Percentiles rank a stretch among this genome's conserved stretches.
phyloP scores from a whole-genome alignment of 2,888 invertebrate genomes.

The Trichopria drosophilae region DNA sequence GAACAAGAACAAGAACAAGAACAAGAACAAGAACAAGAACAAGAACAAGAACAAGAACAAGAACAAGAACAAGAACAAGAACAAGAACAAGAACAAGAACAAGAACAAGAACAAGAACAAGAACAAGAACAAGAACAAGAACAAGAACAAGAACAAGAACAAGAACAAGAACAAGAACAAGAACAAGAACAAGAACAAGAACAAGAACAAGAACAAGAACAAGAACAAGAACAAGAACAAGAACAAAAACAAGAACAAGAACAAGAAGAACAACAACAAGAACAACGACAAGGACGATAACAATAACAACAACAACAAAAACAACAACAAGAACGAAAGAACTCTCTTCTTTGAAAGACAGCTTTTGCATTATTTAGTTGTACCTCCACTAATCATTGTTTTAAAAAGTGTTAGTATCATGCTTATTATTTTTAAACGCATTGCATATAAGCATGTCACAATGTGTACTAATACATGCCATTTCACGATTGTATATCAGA shows the following conservation, averaged over 20 bases:
- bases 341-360: too few relatives aligned
- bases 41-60: not conserved
- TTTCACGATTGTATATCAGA: too few relatives aligned
- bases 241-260: not conserved
- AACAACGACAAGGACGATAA: not conserved
- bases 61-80: not conserved
- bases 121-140: not conserved
- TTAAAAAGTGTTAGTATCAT: too few relatives aligned
- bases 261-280: slow-evolving; percentile 4
- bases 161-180: not conserved
- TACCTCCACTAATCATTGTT: too few relatives aligned
- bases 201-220: slow-evolving; percentile 2
- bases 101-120: not conserved
- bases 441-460: too few relatives aligned
- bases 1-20: too few relatives aligned
- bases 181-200: not conserved
- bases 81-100: slow-evolving; percentile 5
- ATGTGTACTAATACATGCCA: too few relatives aligned
- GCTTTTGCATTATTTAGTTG: too few relatives aligned
- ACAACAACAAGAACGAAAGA: too few relatives aligned
- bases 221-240: slow-evolving; percentile 8
- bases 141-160: not conserved
- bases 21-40: too few relatives aligned
- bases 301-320: too few relatives aligned
- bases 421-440: too few relatives aligned